These are phyloP conservation scores for Chrysaora quinquecirrha DNA, from an alignment of 30 jellyfish, hydroid and myxozoan genomes.

Conservation along the genomic window DNA sequence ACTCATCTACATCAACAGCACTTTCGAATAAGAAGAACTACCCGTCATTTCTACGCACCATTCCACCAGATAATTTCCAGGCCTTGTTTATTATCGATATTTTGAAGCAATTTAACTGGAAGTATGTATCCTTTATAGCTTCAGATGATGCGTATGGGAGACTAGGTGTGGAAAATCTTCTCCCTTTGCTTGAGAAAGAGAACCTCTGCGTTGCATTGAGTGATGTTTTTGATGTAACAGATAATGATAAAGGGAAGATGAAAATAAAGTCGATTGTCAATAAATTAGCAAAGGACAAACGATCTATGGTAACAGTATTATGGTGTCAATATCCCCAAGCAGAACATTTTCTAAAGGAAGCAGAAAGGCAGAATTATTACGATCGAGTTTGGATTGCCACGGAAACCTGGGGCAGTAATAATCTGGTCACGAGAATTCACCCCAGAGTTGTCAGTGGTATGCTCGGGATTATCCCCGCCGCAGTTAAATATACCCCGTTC, in stretches of 20 bases:
- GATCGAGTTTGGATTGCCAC: conserved; percentile 98
- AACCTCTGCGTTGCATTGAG: conserved; percentile 82
- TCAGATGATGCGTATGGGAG: conserved; percentile 98
- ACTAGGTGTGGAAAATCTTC: conserved; percentile 79
- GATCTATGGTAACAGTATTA: conserved; percentile 77
- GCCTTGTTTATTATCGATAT: conserved; percentile 85
- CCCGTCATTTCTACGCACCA: conserved; percentile 96
- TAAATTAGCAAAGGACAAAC: conserved; percentile 49
- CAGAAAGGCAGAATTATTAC: conserved; percentile 57
- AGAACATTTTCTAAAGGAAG: conserved; percentile 67
- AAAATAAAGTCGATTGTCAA: conserved; percentile 50
- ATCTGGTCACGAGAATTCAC: conserved; percentile 51
- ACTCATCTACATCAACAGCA: conserved; percentile 96
- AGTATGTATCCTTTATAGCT: conserved; percentile 84
- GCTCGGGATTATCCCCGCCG: conserved; percentile 90
- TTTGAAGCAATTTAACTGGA: conserved; percentile 69
- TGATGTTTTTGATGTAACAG: conserved; percentile 82
- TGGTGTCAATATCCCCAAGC: conserved; percentile 99
- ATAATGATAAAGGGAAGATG: conserved; percentile 47
- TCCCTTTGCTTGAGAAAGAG: conserved; percentile 73
- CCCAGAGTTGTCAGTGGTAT: conserved; percentile 86
- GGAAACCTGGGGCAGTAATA: conserved; percentile 87
- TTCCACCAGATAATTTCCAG: conserved; percentile 95
- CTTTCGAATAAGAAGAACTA: conserved; percentile 73
- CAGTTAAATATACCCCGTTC: conserved; percentile 73